These are phyloP conservation scores for Antheraea assamensis DNA, from an alignment of 2,888 invertebrate species.

Conservation along the genomic window DNA sequence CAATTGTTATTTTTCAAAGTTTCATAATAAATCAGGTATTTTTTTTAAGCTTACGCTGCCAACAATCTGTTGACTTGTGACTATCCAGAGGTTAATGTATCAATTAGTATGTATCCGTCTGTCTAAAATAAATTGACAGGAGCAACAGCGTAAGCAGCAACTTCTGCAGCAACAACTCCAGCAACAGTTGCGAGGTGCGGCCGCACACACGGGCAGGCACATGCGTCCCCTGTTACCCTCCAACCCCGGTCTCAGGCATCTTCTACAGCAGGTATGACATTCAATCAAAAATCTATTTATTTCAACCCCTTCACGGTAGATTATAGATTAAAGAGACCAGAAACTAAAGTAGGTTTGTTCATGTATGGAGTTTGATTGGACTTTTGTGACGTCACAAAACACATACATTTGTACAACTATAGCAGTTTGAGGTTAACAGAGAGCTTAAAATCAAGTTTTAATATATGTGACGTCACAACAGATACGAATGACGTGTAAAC, in stretches of 20 bases:
- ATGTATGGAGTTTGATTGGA: background rate
- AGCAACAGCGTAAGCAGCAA: conserved; percentile 77
- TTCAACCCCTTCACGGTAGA: background rate
- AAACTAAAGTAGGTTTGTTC: background rate
- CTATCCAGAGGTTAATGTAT: no score
- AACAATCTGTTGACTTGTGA: no score
- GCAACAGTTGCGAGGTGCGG: conserved; percentile 63
- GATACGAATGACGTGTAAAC: no score
- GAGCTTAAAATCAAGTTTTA: no score
- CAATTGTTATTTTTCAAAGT: no score
- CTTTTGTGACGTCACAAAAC: background rate
- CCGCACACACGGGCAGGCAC: conserved; percentile 78
- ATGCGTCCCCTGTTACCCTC: conserved; percentile 87
- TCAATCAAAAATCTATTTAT: background rate
- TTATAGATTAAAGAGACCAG: background rate
- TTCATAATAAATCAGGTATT: no score
- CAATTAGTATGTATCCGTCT: no score
- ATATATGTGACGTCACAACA: no score
- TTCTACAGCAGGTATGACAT: conserved; percentile 87
- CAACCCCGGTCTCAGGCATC: conserved; percentile 90
- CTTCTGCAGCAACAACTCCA: conserved; percentile 72
- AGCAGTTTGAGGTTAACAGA: no score
- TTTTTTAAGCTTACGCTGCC: no score
- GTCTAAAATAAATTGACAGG: conserved; percentile 36
- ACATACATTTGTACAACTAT: background rate